phyloP scores from a whole-genome alignment of 1,140 invertebrate species.

The Archivesica marissinica region DNA sequence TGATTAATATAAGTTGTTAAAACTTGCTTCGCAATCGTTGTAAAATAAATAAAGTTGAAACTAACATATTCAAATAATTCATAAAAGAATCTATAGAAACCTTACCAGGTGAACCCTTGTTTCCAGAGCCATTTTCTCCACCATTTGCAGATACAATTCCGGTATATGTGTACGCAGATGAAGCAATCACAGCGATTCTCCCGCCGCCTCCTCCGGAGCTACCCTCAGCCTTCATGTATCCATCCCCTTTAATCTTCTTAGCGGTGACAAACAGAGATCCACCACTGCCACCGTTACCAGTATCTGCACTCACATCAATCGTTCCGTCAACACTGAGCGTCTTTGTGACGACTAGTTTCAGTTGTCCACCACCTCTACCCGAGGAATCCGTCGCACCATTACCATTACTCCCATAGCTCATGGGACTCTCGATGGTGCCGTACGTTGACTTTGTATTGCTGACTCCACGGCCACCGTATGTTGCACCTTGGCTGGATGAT shows the following conservation, averaged over 20 bases:
- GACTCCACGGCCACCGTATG: constrained; percentile 70
- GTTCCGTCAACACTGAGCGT: constrained; percentile 68
- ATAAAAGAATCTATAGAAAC: too few relatives aligned
- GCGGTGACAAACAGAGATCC: constrained; percentile 68
- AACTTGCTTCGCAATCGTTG: too few relatives aligned
- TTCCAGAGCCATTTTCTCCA: constrained; percentile 9
- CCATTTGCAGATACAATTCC: constrained; percentile 60
- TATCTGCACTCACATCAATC: constrained; percentile 72
- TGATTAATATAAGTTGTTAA: too few relatives aligned
- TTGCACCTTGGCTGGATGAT: constrained; percentile 60
- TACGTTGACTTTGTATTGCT: constrained; percentile 63
- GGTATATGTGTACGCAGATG: constrained; percentile 55
- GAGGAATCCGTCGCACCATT: constrained; percentile 54
- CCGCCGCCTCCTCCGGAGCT: constrained; percentile 71
- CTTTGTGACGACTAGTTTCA: constrained; percentile 62
- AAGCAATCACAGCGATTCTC: constrained; percentile 65
- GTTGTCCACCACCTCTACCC: constrained; percentile 75
- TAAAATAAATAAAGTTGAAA: too few relatives aligned
- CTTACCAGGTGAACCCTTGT: constrained; percentile 68
- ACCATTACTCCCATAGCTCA: constrained; percentile 74
- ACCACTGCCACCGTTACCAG: constrained; percentile 70
- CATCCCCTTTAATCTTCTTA: constrained; percentile 62
- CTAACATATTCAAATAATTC: too few relatives aligned
- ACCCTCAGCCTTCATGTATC: constrained; percentile 67
- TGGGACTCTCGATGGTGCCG: constrained; percentile 71